Base-by-base conservation (phyloP, 2,113 vertebrate genomes). In the Litocranius walleri region DNA sequence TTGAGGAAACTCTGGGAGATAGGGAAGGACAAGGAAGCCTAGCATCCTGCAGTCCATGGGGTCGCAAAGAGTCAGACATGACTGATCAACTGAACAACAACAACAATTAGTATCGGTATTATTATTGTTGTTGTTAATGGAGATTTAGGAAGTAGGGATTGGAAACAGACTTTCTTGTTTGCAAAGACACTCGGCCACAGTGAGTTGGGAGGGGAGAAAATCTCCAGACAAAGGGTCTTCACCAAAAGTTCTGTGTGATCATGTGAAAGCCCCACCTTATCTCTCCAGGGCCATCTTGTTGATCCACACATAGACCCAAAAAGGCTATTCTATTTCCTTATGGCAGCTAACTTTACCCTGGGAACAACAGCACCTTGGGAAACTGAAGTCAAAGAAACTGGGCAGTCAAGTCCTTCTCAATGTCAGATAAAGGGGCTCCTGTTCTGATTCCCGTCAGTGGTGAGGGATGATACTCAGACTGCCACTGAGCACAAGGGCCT, bases 401-500 rank as follows among this genome's bases (percentile, higher is more conserved):
- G 82, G 40, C 36, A 88, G 83, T 50, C 48, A 59, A 96, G 91
- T 96, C 77, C 40, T 43, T 90, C 81, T 95, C 90, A 57, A 45
- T 67, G 61, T 88, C 84, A 93, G 71, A 98, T 97, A 98, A 98
- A 98, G 62, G 82, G 48, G 61, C 45, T 83, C 85, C 97, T 98
- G 94, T 98, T 98, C 96, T 94, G 67, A 89, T 95, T 95, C 57
- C 71, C 0, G 1, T 95, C 88, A 83, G 94, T 74, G 61, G 64
- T 83, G 45, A 95, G 48, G 40, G 86, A 91, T 92, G 97, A 89
- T 19, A 13, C 40, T 91, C 52, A 80, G 91, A 45, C 94, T 97
- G 88, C 88, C 71, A 33, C 91, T 56, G 78, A 97, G 85, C 67
- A 71, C 2, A 21, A 96, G 90, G 64, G 54, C 57, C 86, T 71